Percentiles rank a stretch among this genome's conserved stretches.
phyloP scores from a whole-genome alignment of 2,113 vertebrate species.

The Centrocercus urophasianus region DNA sequence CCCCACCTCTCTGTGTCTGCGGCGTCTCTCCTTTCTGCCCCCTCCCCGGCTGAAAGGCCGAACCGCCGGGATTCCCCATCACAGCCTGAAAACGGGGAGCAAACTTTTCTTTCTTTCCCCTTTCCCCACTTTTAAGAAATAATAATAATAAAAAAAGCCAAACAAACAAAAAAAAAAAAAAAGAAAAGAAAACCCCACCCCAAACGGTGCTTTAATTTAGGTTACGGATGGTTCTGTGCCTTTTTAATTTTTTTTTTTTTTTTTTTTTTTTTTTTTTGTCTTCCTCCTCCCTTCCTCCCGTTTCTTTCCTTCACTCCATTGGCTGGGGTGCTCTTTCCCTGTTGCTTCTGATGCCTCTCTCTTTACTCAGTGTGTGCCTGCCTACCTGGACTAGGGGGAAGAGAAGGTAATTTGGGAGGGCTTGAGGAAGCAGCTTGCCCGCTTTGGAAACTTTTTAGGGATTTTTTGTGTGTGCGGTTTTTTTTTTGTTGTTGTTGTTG shows the following conservation, averaged over 20 bases:
- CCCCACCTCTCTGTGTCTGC: slow-evolving; percentile 58
- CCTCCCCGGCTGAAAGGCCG: background rate
- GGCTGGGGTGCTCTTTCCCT: slow-evolving; percentile 76
- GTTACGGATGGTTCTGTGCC: slow-evolving; percentile 72
- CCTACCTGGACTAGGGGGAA: slow-evolving; percentile 80
- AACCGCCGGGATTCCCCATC: background rate
- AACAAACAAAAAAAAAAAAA: no score
- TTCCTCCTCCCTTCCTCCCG: slow-evolving; percentile 66
- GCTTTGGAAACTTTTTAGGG: slow-evolving; percentile 51
- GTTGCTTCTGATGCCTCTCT: slow-evolving; percentile 73
- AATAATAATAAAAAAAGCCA: slow-evolving; percentile 18
- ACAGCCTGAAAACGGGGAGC: slow-evolving; percentile 84
- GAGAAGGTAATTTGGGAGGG: slow-evolving; percentile 78
- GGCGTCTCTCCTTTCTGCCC: slow-evolving; percentile 46
- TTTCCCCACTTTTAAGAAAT: background rate
- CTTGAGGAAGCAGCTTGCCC: slow-evolving; percentile 61
- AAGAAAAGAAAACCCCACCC: background rate
- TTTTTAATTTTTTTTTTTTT: background rate
- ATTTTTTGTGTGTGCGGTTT: background rate
- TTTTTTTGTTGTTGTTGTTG: slow-evolving; percentile 29
- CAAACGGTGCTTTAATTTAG: slow-evolving; percentile 77
- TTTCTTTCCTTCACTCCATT: slow-evolving; percentile 76
- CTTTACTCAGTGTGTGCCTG: slow-evolving; percentile 75
- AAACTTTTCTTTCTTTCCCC: slow-evolving; percentile 53
- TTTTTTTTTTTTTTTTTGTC: slow-evolving; percentile 25